Evolutionary conservation across 2,888 invertebrate species (phyloP).

Genomic region (Drosophila borealis): DNA sequence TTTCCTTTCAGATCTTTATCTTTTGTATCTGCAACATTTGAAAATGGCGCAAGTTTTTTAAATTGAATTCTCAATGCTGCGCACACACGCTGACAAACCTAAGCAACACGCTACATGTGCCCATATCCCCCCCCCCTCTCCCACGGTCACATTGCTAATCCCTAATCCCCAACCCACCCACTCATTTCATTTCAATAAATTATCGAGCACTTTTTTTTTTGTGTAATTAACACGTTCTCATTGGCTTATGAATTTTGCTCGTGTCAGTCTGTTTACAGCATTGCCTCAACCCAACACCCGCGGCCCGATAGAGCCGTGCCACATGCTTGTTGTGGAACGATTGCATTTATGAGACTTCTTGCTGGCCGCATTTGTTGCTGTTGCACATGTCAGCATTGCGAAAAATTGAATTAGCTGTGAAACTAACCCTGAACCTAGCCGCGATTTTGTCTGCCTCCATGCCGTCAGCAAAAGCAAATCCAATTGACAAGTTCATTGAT

Average conservation of each 20-base stretch:
- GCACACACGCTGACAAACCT: constrained; percentile 59
- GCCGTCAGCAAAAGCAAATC: constrained; percentile 62
- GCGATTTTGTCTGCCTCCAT: constrained; percentile 44
- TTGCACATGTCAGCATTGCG: constrained; percentile 51
- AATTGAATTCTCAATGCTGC: constrained; percentile 70
- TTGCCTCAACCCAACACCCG: neutral
- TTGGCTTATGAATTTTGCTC: constrained; percentile 54
- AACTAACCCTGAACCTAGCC: constrained; percentile 73
- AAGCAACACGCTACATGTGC: constrained; percentile 13
- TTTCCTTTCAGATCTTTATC: constrained; percentile 32
- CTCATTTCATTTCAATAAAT: constrained; percentile 57
- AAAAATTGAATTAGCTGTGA: constrained; percentile 73
- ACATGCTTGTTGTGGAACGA: constrained; percentile 24
- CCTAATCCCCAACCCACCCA: constrained; percentile 3
- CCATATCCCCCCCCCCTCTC: neutral
- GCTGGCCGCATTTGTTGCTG: constrained; percentile 67
- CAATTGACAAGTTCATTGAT: constrained; percentile 77
- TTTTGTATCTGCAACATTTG: constrained; percentile 53
- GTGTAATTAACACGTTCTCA: constrained; percentile 75
- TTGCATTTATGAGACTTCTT: constrained; percentile 76
- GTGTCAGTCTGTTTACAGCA: constrained; percentile 24
- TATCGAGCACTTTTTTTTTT: constrained; percentile 42
- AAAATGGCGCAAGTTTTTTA: constrained; percentile 36
- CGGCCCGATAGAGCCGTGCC: constrained; percentile 14
- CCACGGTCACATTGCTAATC: neutral